phyloP scores from a whole-genome alignment of 2,797 vertebrate species.

The Pelochelys cantorii region DNA sequence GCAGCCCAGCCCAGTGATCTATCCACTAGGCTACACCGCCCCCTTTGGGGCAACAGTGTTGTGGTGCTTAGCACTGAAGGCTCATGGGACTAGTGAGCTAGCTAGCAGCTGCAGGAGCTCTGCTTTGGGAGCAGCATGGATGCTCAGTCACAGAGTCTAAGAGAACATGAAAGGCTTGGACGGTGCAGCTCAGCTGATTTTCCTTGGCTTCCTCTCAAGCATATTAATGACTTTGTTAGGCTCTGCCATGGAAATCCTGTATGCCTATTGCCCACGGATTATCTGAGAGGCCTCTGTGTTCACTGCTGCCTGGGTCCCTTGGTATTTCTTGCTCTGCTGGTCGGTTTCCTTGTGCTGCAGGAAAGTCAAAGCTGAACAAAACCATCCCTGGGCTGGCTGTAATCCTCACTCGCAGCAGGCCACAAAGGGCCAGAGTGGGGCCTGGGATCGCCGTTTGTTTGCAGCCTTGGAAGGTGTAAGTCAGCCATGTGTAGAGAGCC shows the following conservation, averaged over 20 bases:
- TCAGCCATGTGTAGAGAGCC: neutral
- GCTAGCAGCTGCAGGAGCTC: neutral
- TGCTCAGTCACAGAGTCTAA: neutral
- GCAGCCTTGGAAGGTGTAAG: neutral
- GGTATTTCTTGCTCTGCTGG: neutral
- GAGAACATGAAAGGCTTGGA: neutral
- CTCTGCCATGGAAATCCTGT: neutral
- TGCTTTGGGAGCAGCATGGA: neutral
- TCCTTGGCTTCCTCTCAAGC: neutral
- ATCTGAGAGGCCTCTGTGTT: fast-evolving
- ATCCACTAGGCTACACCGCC: neutral
- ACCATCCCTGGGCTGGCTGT: neutral
- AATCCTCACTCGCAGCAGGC: neutral
- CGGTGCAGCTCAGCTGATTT: neutral
- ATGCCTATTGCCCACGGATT: neutral
- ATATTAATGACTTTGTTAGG: neutral
- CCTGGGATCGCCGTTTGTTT: neutral
- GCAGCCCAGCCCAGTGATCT: neutral
- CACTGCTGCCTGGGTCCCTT: fast-evolving
- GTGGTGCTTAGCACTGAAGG: neutral
- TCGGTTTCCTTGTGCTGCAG: neutral
- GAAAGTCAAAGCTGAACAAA: neutral
- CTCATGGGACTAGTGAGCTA: neutral
- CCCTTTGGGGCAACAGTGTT: neutral
- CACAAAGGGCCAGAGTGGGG: neutral